Base-by-base conservation (phyloP, 2,888 invertebrate species). In the Nezara viridula region DNA sequence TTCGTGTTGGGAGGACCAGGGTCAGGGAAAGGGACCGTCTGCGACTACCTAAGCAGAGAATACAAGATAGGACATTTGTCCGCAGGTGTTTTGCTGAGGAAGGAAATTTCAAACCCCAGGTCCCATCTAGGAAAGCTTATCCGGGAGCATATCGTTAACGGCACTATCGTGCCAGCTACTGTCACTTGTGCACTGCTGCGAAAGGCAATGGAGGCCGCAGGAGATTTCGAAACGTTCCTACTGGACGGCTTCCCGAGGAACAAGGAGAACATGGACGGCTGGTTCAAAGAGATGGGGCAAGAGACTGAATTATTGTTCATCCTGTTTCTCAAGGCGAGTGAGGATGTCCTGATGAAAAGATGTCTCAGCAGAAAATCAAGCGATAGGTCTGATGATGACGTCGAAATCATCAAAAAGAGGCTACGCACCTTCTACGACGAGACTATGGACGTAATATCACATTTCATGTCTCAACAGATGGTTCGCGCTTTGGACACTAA, bases 191-290 rank as follows among this genome's bases (percentile, higher is more conserved):
- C 40, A 40, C 24, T 77, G 37, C 40, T 77, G 10, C n/a, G 37
- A 21, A 77, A 40, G 21, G 77, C 77, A 3, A 77, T 77, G 24
- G 77, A 77, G 12, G 37, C 77, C 40, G 27, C 40, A 21, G 12
- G 40, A 24, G 60, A 60, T 3, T 21, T 77, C 6, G 40, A 77
- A 24, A 77, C 77, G 37, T 77, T 77, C 24, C 21, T 77, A 21
- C 19, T 77, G 5, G 40, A 77, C 77, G 77, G 77, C 6, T 77
- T 77, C 10, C 77, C 77, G 40, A 77, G 77, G 77, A 77, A 77
- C 24, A 77, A 77, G 27, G 77, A 77, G 16, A 77, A 77, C 77
- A 77, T 77, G 77, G 77, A 77, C 24, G 77, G 77, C 40, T 77
- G 77, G 77, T 37, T 40, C 37, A 40, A 44, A 37, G 40, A 77